Percentiles rank a stretch among this genome's conserved stretches.
phyloP scores from a whole-genome alignment of 2,888 invertebrate species.

The Muschampia plurimacula region DNA sequence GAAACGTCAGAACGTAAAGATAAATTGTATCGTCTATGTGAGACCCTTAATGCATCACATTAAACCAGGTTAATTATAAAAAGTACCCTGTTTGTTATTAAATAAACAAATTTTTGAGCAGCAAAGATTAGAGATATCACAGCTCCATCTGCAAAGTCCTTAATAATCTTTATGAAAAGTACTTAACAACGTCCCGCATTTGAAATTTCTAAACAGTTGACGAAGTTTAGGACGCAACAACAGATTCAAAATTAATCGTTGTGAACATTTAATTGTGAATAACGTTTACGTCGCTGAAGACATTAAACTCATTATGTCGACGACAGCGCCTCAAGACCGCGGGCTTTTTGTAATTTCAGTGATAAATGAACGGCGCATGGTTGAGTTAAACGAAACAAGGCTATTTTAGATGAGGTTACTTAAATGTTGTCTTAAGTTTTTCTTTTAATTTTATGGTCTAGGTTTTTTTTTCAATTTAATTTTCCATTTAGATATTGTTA shows the following conservation, averaged over 20 bases:
- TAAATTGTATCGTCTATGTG: too few relatives aligned
- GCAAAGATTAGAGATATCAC: neutral
- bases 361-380: slow-evolving; percentile 73
- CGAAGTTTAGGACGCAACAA: slow-evolving; percentile 26
- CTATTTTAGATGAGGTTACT: neutral
- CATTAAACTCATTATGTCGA: slow-evolving; percentile 63
- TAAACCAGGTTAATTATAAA: too few relatives aligned
- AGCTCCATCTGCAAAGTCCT: neutral
- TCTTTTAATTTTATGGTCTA: neutral
- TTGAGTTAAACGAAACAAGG: neutral
- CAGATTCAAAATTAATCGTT: slow-evolving; percentile 35
- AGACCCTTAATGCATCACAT: too few relatives aligned
- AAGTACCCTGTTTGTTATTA: too few relatives aligned
- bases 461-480: too few relatives aligned
- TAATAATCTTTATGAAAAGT: neutral
- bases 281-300: slow-evolving; percentile 57
- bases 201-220: slow-evolving; percentile 24
- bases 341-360: slow-evolving; percentile 78
- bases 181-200: slow-evolving; percentile 4
- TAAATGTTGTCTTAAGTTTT: neutral
- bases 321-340: slow-evolving; percentile 56
- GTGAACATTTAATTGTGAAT: slow-evolving; percentile 53
- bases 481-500: too few relatives aligned
- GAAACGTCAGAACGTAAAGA: too few relatives aligned
- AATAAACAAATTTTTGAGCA: too few relatives aligned